Conservation (phyloP, 2,888 invertebrate species). For the Nipponacmea schrenckii region DNA sequence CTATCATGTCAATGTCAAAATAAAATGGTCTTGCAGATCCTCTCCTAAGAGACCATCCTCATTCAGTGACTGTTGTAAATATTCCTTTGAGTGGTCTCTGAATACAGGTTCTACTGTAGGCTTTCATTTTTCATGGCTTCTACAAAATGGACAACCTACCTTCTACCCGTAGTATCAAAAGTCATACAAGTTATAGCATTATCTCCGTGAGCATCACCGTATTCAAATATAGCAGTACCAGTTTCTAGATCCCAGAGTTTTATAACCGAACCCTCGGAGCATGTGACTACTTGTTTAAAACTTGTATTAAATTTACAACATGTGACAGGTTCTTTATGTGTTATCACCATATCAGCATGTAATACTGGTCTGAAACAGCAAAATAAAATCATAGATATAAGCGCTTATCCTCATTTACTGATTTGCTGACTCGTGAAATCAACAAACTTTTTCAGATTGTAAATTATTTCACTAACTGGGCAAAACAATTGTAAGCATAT, state of each 20-base stretch:
- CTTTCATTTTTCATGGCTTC: no score
- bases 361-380: constrained; percentile 52
- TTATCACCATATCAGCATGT: constrained; percentile 65
- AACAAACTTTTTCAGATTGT: no score
- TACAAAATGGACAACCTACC: constrained; percentile 37
- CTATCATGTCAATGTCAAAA: no score
- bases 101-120: no score
- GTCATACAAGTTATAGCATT: constrained; percentile 67
- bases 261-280: constrained; percentile 66
- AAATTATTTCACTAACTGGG: no score
- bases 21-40: no score
- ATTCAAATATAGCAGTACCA: constrained; percentile 66
- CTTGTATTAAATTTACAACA: constrained; percentile 64
- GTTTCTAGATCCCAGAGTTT: constrained; percentile 68
- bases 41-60: no score
- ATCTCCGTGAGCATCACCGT: constrained; percentile 66
- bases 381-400: background rate
- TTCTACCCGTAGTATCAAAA: constrained; percentile 65
- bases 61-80: no score
- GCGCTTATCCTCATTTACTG: background rate
- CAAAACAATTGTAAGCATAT: no score
- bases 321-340: constrained; percentile 66
- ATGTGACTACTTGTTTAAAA: constrained; percentile 67
- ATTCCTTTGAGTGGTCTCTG: no score
- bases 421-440: no score